Conservation (phyloP, 2,113 vertebrate genomes). For the zebrafish (Danio rerio) region GRCz12tu NC_133189.1:49436001-49436500, state of each 20-base stretch:
- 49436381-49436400: neutral
- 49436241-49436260: slow-evolving; percentile 33
- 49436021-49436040: neutral
- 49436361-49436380: neutral
- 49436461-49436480: neutral
- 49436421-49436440: neutral
- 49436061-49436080: neutral
- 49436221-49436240: slow-evolving; percentile 36
- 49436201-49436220: neutral
- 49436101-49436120: neutral
- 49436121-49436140: neutral
- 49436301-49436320: neutral
- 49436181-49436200: neutral
- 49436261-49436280: slow-evolving; percentile 6
- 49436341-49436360: neutral
- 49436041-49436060: slow-evolving; percentile 4
- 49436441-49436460: neutral
- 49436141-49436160: neutral
- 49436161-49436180: neutral
- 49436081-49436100: neutral
- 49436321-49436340: neutral
- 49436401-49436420: neutral
- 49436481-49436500: neutral
- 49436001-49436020: neutral
- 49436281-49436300: neutral